phyloP scores from a whole-genome alignment of 2,113 vertebrate genomes.

The Hypomesus transpacificus region DNA sequence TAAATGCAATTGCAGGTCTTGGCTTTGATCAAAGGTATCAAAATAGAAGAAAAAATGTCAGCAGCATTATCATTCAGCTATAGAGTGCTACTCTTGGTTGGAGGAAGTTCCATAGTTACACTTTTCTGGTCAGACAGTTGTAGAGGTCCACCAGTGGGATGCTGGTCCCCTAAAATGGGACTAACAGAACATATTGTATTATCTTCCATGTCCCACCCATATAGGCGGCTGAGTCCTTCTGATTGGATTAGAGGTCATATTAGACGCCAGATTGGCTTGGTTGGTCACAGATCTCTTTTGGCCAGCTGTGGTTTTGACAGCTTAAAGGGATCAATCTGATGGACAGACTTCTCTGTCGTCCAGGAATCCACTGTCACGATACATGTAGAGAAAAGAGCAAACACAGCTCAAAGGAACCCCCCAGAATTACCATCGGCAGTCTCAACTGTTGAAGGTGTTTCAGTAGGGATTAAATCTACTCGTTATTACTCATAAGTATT shows the following conservation, averaged over 20 bases:
- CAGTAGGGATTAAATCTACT: too few species aligned
- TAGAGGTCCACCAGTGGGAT: background rate
- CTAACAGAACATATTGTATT: constrained; percentile 4
- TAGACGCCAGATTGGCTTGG: constrained; percentile 37
- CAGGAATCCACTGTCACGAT: constrained; percentile 1
- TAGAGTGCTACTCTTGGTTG: background rate
- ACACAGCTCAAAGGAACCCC: background rate
- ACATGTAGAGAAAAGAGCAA: background rate
- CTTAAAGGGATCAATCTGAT: constrained; percentile 30
- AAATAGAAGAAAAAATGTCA: background rate
- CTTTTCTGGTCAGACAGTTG: background rate
- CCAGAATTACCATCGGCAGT: too few species aligned
- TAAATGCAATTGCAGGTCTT: too few species aligned
- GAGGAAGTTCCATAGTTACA: background rate
- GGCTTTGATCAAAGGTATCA: too few species aligned
- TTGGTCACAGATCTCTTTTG: constrained; percentile 37
- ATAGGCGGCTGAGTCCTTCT: constrained; percentile 23
- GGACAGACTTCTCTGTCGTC: constrained; percentile 25
- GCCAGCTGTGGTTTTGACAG: constrained; percentile 40
- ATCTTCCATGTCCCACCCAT: constrained; percentile 18
- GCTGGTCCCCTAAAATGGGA: too few species aligned
- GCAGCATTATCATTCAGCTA: background rate
- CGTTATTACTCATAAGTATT: too few species aligned
- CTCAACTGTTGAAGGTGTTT: too few species aligned
- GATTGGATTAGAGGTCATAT: constrained; percentile 46